A percentile compares a stretch with the other conserved stretches of the same genome.
phyloP scores from a whole-genome alignment of 2,113 vertebrate genomes.

The Neomonachus schauinslandi region DNA sequence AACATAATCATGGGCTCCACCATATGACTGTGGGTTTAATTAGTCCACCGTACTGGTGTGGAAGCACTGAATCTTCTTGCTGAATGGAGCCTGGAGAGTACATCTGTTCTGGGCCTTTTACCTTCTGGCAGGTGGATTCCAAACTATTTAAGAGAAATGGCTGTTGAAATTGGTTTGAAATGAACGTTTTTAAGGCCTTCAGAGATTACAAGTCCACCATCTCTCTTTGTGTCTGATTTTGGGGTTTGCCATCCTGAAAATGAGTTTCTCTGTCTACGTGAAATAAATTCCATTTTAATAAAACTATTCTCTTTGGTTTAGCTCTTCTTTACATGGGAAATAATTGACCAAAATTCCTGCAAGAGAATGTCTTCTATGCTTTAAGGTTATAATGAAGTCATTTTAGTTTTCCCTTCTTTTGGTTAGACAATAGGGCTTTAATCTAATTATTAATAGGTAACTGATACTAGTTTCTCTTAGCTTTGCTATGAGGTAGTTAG shows the following conservation, averaged over 20 bases:
- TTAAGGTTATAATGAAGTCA: background rate
- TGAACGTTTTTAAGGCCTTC: background rate
- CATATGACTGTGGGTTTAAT: slow-evolving; percentile 68
- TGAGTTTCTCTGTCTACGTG: background rate
- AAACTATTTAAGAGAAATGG: background rate
- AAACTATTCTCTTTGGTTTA: slow-evolving; percentile 31
- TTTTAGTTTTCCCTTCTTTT: slow-evolving; percentile 12
- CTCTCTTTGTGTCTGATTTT: slow-evolving; percentile 33
- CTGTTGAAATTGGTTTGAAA: background rate
- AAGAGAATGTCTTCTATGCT: slow-evolving; percentile 37
- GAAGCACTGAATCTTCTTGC: slow-evolving; percentile 29
- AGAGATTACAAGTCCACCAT: background rate
- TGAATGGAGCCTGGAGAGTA: slow-evolving; percentile 44
- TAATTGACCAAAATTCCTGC: background rate
- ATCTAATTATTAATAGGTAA: background rate
- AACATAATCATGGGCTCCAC: slow-evolving; percentile 45
- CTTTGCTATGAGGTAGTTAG: background rate
- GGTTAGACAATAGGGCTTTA: background rate
- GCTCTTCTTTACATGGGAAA: slow-evolving; percentile 29
- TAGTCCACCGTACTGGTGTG: background rate
- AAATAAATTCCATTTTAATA: slow-evolving; percentile 42
- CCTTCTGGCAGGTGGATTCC: slow-evolving; percentile 60
- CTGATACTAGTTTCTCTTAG: background rate
- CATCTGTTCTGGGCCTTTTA: slow-evolving; percentile 52
- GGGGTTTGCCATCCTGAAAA: background rate